Percentiles rank a stretch among this genome's conserved stretches.
phyloP scores from a whole-genome alignment of 2,888 invertebrate genomes.

The Drosophila diplacantha region DNA sequence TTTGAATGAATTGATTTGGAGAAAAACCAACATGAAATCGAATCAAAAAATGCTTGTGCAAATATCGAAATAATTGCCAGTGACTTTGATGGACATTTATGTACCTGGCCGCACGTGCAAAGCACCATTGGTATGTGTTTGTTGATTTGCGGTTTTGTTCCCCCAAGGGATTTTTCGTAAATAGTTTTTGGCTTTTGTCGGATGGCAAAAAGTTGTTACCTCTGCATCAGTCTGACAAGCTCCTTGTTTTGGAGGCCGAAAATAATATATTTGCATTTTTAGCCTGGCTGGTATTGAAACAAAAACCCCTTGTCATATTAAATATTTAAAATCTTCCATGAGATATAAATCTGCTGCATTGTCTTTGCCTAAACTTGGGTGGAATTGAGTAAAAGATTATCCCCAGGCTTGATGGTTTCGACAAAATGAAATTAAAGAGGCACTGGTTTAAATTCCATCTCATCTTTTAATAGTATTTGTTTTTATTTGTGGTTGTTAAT shows the following conservation, averaged over 20 bases:
- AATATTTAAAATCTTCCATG: not conserved
- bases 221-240: slow-evolving; percentile 11
- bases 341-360: not conserved
- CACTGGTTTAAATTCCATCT: not conserved
- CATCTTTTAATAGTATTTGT: slow-evolving; percentile 3
- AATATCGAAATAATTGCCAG: slow-evolving; percentile 35
- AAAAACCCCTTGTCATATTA: not conserved
- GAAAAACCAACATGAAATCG: slow-evolving; percentile 29
- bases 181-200: slow-evolving; percentile 18
- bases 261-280: slow-evolving; percentile 1
- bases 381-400: not conserved
- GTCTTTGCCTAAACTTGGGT: not conserved
- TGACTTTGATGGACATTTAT: slow-evolving; percentile 42
- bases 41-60: slow-evolving; percentile 30
- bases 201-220: slow-evolving; percentile 21
- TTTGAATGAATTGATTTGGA: slow-evolving; percentile 37
- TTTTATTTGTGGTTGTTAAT: slow-evolving; percentile 2
- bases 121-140: slow-evolving; percentile 1
- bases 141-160: slow-evolving; percentile 24
- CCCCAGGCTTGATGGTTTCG: no score
- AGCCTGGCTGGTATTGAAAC: not conserved
- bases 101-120: slow-evolving; percentile 25
- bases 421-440: not conserved
- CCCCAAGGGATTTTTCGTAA: slow-evolving; percentile 16
- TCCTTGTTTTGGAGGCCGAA: not conserved